A percentile compares a stretch with the other conserved stretches of the same genome.
Evolutionary conservation across 2,888 invertebrate species (phyloP).

Genomic region (Linnaemya tessellans): DNA sequence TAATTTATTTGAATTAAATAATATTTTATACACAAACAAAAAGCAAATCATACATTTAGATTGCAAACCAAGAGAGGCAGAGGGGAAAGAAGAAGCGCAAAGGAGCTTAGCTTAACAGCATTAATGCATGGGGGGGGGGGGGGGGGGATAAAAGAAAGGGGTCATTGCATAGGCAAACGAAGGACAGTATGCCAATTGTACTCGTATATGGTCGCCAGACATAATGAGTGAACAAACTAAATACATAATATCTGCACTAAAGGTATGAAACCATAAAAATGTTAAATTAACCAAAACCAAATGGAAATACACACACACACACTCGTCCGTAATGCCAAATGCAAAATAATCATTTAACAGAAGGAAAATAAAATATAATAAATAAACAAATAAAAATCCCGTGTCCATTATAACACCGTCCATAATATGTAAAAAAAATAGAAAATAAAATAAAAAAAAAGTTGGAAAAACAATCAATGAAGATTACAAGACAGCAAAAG

Average conservation of each 20-base stretch:
- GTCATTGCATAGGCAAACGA: conserved; percentile 30
- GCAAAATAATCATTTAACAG: neutral
- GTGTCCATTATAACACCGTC: conserved; percentile 1
- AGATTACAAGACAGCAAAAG: conserved; percentile 52
- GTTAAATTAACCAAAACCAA: conserved; percentile 73
- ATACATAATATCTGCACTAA: conserved; percentile 1
- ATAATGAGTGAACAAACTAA: neutral
- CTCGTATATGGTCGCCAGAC: neutral
- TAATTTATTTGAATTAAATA: conserved; percentile 32
- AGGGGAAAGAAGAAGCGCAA: neutral
- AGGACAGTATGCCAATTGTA: neutral
- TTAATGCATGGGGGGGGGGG: neutral
- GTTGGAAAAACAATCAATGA: conserved; percentile 57
- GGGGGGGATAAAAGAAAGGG: conserved; percentile 21
- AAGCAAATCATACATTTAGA: conserved; percentile 1
- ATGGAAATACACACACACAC: conserved; percentile 39
- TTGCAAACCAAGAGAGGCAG: conserved; percentile 9
- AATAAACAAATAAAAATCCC: neutral
- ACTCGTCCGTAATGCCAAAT: conserved; percentile 28
- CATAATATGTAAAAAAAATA: neutral
- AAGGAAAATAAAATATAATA: neutral
- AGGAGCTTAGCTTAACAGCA: neutral
- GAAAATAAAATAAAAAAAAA: neutral
- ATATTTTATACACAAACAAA: conserved; percentile 29
- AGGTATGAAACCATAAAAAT: conserved; percentile 74